Evolutionary conservation across 2,888 invertebrate species (phyloP).

Genomic region (Charanyca ferruginea): DNA sequence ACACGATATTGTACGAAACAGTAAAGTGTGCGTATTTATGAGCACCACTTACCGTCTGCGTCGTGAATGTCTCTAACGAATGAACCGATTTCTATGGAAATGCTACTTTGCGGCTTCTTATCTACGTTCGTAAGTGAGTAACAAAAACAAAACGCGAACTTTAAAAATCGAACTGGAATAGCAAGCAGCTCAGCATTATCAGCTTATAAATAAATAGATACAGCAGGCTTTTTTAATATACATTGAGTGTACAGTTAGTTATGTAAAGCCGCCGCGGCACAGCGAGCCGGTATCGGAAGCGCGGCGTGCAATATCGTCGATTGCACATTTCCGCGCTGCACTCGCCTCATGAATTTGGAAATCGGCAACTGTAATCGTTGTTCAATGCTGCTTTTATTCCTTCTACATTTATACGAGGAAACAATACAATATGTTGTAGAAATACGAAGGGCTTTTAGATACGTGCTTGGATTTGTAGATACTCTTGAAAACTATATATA

Average conservation of each 20-base stretch:
- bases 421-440: conserved; percentile 1
- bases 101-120: neutral
- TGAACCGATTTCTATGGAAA: conserved; percentile 36
- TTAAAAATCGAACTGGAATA: conserved; percentile 20
- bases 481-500: conserved; percentile 10
- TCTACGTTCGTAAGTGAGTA: neutral
- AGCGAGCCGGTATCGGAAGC: conserved; percentile 55
- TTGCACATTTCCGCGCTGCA: conserved; percentile 71
- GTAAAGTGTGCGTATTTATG: conserved; percentile 33
- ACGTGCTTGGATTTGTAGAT: conserved; percentile 37
- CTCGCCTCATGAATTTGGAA: conserved; percentile 71
- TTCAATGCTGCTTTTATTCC: conserved; percentile 28
- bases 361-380: conserved; percentile 57
- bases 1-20: neutral
- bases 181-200: conserved; percentile 12
- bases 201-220: conserved; percentile 35
- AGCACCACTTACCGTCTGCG: neutral
- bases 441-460: conserved; percentile 26
- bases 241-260: conserved; percentile 36
- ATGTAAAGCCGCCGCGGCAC: conserved; percentile 21
- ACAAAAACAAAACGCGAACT: conserved; percentile 5
- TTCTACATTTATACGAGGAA: conserved; percentile 27
- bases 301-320: conserved; percentile 70
- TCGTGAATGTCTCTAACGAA: conserved; percentile 9
- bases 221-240: conserved; percentile 32